Percentiles rank a stretch among this genome's conserved stretches.
phyloP scores from a whole-genome alignment of 2,888 invertebrate genomes.

The Xylota sylvarum region DNA sequence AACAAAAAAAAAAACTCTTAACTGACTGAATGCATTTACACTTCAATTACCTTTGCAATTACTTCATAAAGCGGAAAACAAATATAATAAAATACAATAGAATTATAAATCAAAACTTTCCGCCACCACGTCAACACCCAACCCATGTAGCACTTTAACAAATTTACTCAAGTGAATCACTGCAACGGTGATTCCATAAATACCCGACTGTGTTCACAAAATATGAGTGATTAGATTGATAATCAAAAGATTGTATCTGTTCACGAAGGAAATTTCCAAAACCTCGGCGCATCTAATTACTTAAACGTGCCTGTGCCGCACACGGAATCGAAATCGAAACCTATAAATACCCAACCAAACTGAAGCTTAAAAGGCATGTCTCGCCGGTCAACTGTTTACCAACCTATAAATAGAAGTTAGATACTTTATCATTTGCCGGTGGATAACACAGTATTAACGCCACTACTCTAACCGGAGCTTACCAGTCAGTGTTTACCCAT shows the following conservation, averaged over 20 bases:
- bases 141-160: not conserved
- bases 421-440: slow-evolving; percentile 2
- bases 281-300: not conserved
- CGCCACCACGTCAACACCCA: not conserved
- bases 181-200: not conserved
- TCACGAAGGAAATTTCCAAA: not conserved
- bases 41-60: too few relatives aligned
- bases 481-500: slow-evolving; percentile 28
- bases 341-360: not conserved
- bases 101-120: slow-evolving; percentile 1
- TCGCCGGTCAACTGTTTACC: not conserved
- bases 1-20: too few relatives aligned
- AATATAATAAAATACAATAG: too few relatives aligned
- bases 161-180: not conserved
- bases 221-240: slow-evolving; percentile 2
- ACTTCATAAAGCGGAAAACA: too few relatives aligned
- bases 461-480: slow-evolving; percentile 22
- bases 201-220: not conserved
- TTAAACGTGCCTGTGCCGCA: not conserved
- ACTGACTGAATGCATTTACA: too few relatives aligned
- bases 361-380: not conserved
- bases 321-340: too few relatives aligned
- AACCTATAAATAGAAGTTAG: slow-evolving; percentile 20
- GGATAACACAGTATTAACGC: slow-evolving; percentile 27
- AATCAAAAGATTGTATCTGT: not conserved